Conservation (phyloP, 2,888 invertebrate genomes). For the Tachina fera region DNA sequence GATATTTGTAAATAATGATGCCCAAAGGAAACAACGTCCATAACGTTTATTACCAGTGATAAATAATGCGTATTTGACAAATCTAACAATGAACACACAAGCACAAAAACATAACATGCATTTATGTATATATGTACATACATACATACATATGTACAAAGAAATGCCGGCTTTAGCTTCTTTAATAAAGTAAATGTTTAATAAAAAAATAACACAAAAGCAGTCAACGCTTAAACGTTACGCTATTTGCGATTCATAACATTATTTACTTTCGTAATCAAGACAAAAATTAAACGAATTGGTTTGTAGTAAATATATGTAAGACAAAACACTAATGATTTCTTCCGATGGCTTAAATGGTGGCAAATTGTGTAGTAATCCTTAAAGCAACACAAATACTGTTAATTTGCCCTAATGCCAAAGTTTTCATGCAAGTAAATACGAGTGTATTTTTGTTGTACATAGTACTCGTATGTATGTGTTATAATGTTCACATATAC, state of each 20-base stretch:
- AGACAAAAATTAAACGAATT: constrained; percentile 32
- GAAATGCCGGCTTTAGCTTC: constrained; percentile 7
- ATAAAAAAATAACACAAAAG: too few relatives aligned
- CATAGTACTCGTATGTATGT: background rate
- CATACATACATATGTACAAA: too few relatives aligned
- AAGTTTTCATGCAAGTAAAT: background rate
- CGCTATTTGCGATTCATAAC: constrained; percentile 6
- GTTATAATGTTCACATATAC: background rate
- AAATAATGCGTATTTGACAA: constrained; percentile 60
- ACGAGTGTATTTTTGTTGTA: constrained; percentile 8
- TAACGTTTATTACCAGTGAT: constrained; percentile 56
- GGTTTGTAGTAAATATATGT: constrained; percentile 26
- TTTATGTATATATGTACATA: background rate
- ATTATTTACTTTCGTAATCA: constrained; percentile 29
- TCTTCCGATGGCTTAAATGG: constrained; percentile 29
- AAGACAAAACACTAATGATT: background rate
- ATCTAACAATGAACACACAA: constrained; percentile 13
- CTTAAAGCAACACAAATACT: constrained; percentile 57
- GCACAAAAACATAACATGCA: background rate
- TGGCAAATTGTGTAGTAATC: constrained; percentile 55
- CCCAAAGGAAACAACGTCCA: constrained; percentile 56
- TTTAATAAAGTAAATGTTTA: too few relatives aligned
- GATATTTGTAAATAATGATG: constrained; percentile 67
- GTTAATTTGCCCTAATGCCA: constrained; percentile 50
- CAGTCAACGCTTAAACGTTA: too few relatives aligned